Conservation (phyloP, 2,888 invertebrate genomes). For the Tanypteryx hageni region DNA sequence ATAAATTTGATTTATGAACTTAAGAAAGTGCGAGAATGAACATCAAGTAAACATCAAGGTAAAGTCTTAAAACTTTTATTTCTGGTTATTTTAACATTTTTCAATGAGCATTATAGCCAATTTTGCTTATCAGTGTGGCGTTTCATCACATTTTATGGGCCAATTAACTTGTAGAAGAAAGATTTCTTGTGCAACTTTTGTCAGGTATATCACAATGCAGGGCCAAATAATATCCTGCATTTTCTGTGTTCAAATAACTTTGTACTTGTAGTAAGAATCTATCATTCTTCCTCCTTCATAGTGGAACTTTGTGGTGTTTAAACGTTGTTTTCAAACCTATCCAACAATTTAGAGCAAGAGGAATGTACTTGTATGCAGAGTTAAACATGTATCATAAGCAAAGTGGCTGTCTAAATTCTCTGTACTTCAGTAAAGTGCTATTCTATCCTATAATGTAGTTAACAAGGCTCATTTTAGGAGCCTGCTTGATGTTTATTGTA, state of each 20-base stretch:
- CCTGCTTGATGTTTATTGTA: not conserved
- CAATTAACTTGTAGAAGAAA: slow-evolving; percentile 40
- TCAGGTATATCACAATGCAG: slow-evolving; percentile 16
- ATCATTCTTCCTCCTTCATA: not conserved
- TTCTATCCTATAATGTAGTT: not conserved
- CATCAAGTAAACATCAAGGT: not conserved
- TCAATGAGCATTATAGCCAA: not conserved
- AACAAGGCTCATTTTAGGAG: not conserved
- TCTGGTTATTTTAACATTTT: not conserved
- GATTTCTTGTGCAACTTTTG: slow-evolving; percentile 7
- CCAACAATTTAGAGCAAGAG: not conserved
- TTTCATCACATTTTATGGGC: slow-evolving; percentile 8
- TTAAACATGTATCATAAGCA: not conserved
- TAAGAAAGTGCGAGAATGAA: not conserved
- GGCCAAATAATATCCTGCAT: slow-evolving; percentile 21
- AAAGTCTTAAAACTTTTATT: not conserved
- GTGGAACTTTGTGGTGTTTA: slow-evolving; percentile 12
- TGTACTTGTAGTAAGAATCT: slow-evolving; percentile 21
- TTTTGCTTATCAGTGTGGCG: slow-evolving; percentile 18
- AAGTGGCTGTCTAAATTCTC: not conserved
- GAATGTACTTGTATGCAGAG: not conserved
- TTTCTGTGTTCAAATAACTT: slow-evolving; percentile 46
- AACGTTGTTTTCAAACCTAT: not conserved
- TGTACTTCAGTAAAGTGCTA: not conserved
- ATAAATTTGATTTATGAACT: not conserved